Percentiles rank a stretch among this genome's conserved stretches.
These are phyloP conservation scores for Cyrtodaria siliqua DNA, from an alignment of 2,888 invertebrate species.

Conservation along the genomic window DNA sequence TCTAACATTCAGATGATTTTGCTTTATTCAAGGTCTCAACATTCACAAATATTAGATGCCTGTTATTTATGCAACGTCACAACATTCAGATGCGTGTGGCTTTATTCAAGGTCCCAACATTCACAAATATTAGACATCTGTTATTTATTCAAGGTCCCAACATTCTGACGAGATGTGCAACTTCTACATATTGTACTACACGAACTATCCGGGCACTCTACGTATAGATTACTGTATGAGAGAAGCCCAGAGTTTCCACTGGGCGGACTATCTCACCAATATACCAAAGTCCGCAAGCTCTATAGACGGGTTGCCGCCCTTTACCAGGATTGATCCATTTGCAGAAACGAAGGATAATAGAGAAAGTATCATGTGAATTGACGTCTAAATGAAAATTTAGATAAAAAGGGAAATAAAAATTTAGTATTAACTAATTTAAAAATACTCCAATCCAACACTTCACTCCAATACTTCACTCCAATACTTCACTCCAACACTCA, in stretches of 20 bases:
- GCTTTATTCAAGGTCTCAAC: too few relatives aligned
- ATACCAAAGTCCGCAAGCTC: constrained; percentile 73
- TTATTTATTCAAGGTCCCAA: constrained; percentile 62
- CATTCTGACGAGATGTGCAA: constrained; percentile 84
- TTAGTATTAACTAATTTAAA: too few relatives aligned
- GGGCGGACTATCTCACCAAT: constrained; percentile 62
- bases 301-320: constrained; percentile 68
- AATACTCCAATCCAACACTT: too few relatives aligned
- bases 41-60: too few relatives aligned
- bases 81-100: too few relatives aligned
- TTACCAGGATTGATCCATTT: constrained; percentile 59
- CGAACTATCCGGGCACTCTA: constrained; percentile 69
- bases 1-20: too few relatives aligned
- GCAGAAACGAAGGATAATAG: constrained; percentile 9
- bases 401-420: too few relatives aligned
- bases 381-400: too few relatives aligned
- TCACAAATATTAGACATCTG: neutral
- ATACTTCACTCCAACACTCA: too few relatives aligned
- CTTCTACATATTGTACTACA: constrained; percentile 82
- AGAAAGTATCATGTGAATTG: constrained; percentile 3
- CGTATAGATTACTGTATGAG: constrained; percentile 73
- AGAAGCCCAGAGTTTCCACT: constrained; percentile 69
- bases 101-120: too few relatives aligned
- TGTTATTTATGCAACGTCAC: too few relatives aligned
- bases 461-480: too few relatives aligned